Percentiles rank a stretch among this genome's conserved stretches.
phyloP scores from a whole-genome alignment of 2,797 vertebrate species.

The Girardinus metallicus region DNA sequence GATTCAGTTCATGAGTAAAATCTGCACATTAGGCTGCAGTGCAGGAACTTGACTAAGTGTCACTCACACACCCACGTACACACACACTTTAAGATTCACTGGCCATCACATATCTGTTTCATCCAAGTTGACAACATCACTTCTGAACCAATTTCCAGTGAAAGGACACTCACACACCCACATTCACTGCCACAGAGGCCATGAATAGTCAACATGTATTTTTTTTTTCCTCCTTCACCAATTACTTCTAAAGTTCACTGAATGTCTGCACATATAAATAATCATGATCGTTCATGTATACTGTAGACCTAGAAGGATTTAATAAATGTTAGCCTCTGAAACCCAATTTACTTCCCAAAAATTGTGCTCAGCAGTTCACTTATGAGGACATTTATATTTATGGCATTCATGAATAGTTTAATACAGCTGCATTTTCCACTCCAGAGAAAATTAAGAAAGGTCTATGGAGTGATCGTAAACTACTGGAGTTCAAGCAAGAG shows the following conservation, averaged over 20 bases:
- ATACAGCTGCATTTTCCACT: slow-evolving; percentile 36
- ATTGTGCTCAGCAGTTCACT: slow-evolving; percentile 14
- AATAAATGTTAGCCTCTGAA: slow-evolving; percentile 27
- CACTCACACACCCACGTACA: slow-evolving; percentile 17
- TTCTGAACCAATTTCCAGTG: slow-evolving; percentile 50
- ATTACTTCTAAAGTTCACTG: slow-evolving; percentile 23
- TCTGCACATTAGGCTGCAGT: slow-evolving; percentile 44
- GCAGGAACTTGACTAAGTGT: slow-evolving; percentile 33
- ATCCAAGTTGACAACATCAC: slow-evolving; percentile 58
- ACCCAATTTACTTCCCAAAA: slow-evolving; percentile 28
- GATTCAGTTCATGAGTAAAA: slow-evolving; percentile 25
- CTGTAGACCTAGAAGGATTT: slow-evolving; percentile 11
- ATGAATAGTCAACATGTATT: slow-evolving; percentile 31
- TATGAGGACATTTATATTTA: slow-evolving; percentile 21
- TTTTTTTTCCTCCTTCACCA: slow-evolving; percentile 11
- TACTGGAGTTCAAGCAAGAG: slow-evolving; percentile 14
- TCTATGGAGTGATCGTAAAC: background rate
- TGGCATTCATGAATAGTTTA: slow-evolving; percentile 52
- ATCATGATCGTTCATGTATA: slow-evolving; percentile 16
- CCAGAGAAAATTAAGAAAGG: slow-evolving; percentile 11
- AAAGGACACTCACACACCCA: slow-evolving; percentile 28
- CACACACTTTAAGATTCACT: slow-evolving; percentile 35
- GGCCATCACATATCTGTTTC: slow-evolving; percentile 34
- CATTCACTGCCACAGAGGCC: slow-evolving; percentile 18
- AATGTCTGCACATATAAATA: slow-evolving; percentile 10